Base-by-base conservation (phyloP, 2,113 vertebrate genomes). In the Maccullochella peelii region DNA sequence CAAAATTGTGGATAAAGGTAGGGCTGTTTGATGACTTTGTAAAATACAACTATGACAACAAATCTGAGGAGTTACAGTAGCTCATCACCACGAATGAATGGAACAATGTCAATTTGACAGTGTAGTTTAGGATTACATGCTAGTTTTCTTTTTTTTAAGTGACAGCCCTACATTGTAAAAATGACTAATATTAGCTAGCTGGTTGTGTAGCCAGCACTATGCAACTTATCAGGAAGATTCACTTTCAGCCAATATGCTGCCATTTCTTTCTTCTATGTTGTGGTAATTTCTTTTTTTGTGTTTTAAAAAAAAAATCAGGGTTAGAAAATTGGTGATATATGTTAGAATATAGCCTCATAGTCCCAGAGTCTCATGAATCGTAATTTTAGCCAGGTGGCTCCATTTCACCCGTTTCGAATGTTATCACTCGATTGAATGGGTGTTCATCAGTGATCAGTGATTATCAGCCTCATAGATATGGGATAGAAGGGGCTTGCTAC, bases 171-270 rank as follows among this genome's bases (percentile, higher is more conserved):
- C 42, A 52, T 71, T 50, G 20, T 69, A 25, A 59, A 61, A 40
- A 36, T n/a, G 11, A 25, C 5, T 57, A 49, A 40, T 33, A 15
- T 50, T 44, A 49, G 66, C 67, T 40, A 54, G 77, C 77, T 44
- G 50, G 18, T 67, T 33, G 49, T 57, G 11, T 20, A 40, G n/a
- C 47, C 71, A 61, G 42, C 42, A 63, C 55, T 63, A 70, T 83
- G 73, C 73, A 76, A 55, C 12, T 62, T 54, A 75, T 75, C 73
- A 76, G 80, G 65, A 82, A 27, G 58, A 80, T 63, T 52, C n/a
- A 42, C 68, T 54, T 54, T 63, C 7, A 72, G 78, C 55, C 47
- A 18, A 47, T 55, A 36, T 44, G 49, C 36, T 44, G 58, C 23
- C 58, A 27, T 66, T 54, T 54, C 5, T 76, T 49, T 42, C 42